Evolutionary conservation across 2,888 invertebrate genomes (phyloP), one percentile per base, ranked within the genome.

Genomic region (Ectemnius lituratus): DNA sequence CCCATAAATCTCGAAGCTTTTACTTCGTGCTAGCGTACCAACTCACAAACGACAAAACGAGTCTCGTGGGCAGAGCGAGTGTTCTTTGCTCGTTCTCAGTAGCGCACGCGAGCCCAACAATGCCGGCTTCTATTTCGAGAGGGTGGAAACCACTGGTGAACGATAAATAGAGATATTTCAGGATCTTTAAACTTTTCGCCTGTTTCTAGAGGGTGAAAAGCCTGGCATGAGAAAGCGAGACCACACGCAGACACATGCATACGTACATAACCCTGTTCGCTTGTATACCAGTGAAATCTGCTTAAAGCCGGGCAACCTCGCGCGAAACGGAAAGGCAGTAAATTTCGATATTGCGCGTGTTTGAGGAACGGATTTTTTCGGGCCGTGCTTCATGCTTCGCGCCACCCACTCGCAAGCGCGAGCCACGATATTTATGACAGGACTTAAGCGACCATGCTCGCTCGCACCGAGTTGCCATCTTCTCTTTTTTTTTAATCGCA

Each of bases 301-400:
- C 75, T 62, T 67, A 84, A 83, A 79, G 79, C 82, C 75, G 75
- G 65, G 70, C 59, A 70, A 67, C 65, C 75, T 83, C 80, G 84
- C 85, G 86, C 86, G 83, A 83, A 84, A 85, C 81, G 86, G 86
- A 85, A 87, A 88, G 87, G 88, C 82, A 85, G 88, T 89, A 89
- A 90, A 90, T 90, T 88, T 78, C 79, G 80, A 82, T 78, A 79
- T 84, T 82, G 73, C 80, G 79, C 76, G 79, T 88, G 85, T 90
- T 90, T 90, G 87, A 85, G 82, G 73, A 87, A 88, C 81, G 86
- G 90, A 89, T 90, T 89, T 89, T 90, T 89, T 86, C 84, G 79
- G 84, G 75, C 67, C 83, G 83, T 86, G 82, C 84, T 82, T 87
- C 84, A 84, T 83, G 83, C 85, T 86, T 78, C 66, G 61, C 62